Percentiles rank a stretch among this genome's conserved stretches.
Evolutionary conservation across 2,113 vertebrate species (phyloP).

Genomic region (Pseudopipra pipra): DNA sequence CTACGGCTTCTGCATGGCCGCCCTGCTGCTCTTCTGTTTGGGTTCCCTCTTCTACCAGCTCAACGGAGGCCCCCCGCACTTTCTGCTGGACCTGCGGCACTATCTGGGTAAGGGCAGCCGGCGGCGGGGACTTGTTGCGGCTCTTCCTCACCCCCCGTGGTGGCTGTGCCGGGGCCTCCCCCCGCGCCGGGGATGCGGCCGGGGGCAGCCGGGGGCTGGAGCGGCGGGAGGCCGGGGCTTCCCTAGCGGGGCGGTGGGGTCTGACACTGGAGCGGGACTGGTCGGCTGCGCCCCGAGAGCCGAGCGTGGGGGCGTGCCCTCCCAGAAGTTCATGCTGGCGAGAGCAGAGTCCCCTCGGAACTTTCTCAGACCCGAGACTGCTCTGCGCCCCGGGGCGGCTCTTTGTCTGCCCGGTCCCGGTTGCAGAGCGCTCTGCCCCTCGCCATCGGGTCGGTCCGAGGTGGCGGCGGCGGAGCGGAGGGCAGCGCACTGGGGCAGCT

Average conservation of each 20-base stretch:
- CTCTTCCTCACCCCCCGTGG: background rate
- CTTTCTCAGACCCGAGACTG: no score
- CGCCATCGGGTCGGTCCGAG: background rate
- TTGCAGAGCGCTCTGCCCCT: background rate
- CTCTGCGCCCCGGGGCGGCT: background rate
- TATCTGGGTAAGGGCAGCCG: conserved; percentile 88
- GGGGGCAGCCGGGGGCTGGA: background rate
- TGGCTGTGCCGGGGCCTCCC: background rate
- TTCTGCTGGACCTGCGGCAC: conserved; percentile 89
- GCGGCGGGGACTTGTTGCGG: conserved; percentile 14
- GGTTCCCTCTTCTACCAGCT: conserved; percentile 92
- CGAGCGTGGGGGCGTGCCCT: background rate
- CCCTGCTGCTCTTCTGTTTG: conserved; percentile 89
- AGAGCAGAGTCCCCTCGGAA: background rate
- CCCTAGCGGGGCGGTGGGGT: background rate
- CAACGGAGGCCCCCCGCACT: conserved; percentile 89
- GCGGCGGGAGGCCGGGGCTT: background rate
- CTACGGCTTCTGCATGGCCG: conserved; percentile 92
- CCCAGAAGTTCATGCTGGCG: background rate
- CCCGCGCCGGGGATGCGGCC: background rate
- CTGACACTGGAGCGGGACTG: background rate
- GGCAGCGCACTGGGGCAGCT: background rate
- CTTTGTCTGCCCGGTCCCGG: background rate
- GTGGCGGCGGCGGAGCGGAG: background rate
- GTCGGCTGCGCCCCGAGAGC: background rate